A percentile compares a stretch with the other conserved stretches of the same genome.
Evolutionary conservation across 1,140 invertebrate species (phyloP).

Genomic region (Leptonema lineaticorne): DNA sequence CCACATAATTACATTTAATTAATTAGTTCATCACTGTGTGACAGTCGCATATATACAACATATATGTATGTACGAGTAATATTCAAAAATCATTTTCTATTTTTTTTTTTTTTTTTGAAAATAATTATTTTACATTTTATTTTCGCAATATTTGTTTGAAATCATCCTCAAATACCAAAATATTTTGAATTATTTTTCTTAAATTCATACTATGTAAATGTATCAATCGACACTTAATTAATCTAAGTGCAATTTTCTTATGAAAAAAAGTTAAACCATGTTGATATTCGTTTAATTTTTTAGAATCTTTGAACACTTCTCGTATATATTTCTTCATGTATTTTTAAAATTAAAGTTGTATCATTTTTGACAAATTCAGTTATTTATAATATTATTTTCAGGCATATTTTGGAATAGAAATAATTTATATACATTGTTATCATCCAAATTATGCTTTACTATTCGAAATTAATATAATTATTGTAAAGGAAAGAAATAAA

Average conservation of each 20-base stretch:
- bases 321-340: too few relatives aligned
- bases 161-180: too few relatives aligned
- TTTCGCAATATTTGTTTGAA: too few relatives aligned
- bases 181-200: too few relatives aligned
- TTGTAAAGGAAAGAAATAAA: conserved; percentile 39
- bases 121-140: background rate
- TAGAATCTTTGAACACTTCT: too few relatives aligned
- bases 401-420: background rate
- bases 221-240: too few relatives aligned
- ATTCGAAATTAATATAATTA: conserved; percentile 38
- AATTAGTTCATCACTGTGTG: conserved; percentile 32
- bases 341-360: too few relatives aligned
- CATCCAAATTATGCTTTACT: conserved; percentile 37
- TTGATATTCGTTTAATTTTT: too few relatives aligned
- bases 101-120: background rate
- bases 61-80: background rate
- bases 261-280: too few relatives aligned
- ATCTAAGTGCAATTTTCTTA: too few relatives aligned
- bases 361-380: background rate
- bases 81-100: conserved; percentile 13
- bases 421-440: conserved; percentile 27
- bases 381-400: background rate
- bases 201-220: too few relatives aligned
- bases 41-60: background rate
- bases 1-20: conserved; percentile 40